phyloP scores from a whole-genome alignment of 2,888 invertebrate species.

The Pegoplata infirma region DNA sequence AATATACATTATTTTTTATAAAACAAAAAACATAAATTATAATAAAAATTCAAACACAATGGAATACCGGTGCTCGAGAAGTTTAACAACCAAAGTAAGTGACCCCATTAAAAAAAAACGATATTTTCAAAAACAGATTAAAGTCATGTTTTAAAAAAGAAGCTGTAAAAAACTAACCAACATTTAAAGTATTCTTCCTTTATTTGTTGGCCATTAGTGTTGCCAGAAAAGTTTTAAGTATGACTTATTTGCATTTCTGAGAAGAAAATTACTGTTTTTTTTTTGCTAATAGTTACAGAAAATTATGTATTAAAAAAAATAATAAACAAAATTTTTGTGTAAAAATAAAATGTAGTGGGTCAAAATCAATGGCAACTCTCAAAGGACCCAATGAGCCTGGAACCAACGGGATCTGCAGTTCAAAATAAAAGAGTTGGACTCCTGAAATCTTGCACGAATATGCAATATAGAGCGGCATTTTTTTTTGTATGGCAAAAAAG shows the following conservation, averaged over 20 bases:
- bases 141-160: slow-evolving; percentile 28
- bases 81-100: slow-evolving; percentile 78
- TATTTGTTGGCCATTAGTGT: slow-evolving; percentile 7
- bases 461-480: too few species aligned
- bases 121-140: neutral
- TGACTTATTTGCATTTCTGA: neutral
- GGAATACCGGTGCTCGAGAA: slow-evolving; percentile 78
- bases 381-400: too few species aligned
- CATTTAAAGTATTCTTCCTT: neutral
- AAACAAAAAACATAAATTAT: slow-evolving; percentile 9
- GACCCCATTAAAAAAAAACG: slow-evolving; percentile 73
- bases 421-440: too few species aligned
- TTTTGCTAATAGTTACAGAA: too few species aligned
- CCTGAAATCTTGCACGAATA: too few species aligned
- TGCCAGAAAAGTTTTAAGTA: slow-evolving; percentile 7
- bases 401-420: too few species aligned
- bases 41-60: slow-evolving; percentile 67
- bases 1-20: slow-evolving; percentile 11
- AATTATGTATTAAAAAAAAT: too few species aligned
- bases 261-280: too few species aligned
- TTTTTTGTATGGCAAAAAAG: too few species aligned
- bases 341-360: too few species aligned
- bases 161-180: slow-evolving; percentile 27
- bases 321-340: too few species aligned
- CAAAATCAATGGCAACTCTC: too few species aligned